These are phyloP conservation scores for Dryoscopus gambensis DNA, from an alignment of 2,113 vertebrate species.

Conservation along the genomic window DNA sequence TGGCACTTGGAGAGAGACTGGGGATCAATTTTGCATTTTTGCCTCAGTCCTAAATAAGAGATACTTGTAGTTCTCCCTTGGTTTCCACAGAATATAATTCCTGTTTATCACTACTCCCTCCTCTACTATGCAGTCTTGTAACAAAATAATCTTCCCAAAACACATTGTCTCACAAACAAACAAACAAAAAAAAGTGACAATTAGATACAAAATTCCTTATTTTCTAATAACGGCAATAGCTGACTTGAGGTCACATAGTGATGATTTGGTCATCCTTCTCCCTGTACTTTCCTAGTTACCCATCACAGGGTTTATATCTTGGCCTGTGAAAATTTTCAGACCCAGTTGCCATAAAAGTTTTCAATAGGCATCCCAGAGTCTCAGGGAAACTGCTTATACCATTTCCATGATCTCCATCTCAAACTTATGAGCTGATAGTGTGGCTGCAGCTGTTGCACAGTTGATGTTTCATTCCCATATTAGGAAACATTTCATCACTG, in stretches of 20 bases:
- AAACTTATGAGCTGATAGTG: background rate
- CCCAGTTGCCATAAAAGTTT: background rate
- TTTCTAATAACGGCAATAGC: background rate
- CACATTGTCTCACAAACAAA: background rate
- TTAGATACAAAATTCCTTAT: background rate
- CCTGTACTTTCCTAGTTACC: background rate
- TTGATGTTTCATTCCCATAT: background rate
- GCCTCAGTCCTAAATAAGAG: background rate
- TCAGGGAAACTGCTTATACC: background rate
- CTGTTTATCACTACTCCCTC: background rate
- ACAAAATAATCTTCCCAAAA: background rate
- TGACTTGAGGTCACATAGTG: background rate
- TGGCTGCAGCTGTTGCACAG: background rate
- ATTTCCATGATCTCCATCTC: background rate
- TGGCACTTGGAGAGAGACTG: background rate
- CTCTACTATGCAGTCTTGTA: background rate
- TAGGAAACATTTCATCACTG: background rate
- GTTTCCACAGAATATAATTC: background rate
- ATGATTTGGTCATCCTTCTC: background rate
- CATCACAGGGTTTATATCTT: background rate
- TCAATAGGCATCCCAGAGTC: background rate
- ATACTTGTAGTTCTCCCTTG: background rate
- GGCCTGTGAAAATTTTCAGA: background rate
- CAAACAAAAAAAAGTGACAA: background rate
- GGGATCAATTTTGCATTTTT: conserved; percentile 9